These are phyloP conservation scores for Cyclopterus lumpus DNA, from an alignment of 2,797 vertebrate species.

Conservation along the genomic window DNA sequence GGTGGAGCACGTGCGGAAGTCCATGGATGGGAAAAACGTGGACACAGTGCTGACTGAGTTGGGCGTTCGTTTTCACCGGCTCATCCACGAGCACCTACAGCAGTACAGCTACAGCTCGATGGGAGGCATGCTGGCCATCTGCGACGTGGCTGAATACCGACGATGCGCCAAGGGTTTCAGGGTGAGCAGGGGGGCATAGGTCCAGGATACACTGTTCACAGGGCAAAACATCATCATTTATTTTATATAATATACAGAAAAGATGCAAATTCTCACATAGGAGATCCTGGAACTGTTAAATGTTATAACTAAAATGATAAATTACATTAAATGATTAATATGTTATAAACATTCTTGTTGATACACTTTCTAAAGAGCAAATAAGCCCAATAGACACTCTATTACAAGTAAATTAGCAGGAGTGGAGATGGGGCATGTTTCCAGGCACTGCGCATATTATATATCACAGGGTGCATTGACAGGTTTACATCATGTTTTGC, in stretches of 20 bases:
- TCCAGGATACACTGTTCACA: conserved; percentile 51
- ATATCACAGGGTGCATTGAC: neutral
- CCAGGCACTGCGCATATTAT: neutral
- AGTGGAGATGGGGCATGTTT: neutral
- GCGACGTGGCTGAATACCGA: conserved; percentile 97
- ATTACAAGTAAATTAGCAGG: neutral
- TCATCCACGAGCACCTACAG: conserved; percentile 97
- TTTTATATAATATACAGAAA: neutral
- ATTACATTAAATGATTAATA: neutral
- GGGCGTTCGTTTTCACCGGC: conserved; percentile 96
- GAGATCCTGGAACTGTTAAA: neutral
- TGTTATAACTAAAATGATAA: neutral
- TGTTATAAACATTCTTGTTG: neutral
- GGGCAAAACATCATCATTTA: conserved; percentile 40
- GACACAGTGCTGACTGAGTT: conserved; percentile 97
- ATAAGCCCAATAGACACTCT: neutral
- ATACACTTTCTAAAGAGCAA: neutral
- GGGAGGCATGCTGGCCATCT: conserved; percentile 99
- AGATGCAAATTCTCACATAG: neutral
- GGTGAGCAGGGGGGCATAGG: conserved; percentile 80
- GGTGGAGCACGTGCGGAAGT: conserved; percentile 95
- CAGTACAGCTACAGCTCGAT: conserved; percentile 98
- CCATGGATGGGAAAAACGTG: conserved; percentile 99
- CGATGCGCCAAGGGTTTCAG: conserved; percentile 98
- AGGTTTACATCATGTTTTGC: neutral